These are phyloP conservation scores for Diarsia mendica DNA, from an alignment of 2,888 invertebrate genomes.

Conservation along the genomic window DNA sequence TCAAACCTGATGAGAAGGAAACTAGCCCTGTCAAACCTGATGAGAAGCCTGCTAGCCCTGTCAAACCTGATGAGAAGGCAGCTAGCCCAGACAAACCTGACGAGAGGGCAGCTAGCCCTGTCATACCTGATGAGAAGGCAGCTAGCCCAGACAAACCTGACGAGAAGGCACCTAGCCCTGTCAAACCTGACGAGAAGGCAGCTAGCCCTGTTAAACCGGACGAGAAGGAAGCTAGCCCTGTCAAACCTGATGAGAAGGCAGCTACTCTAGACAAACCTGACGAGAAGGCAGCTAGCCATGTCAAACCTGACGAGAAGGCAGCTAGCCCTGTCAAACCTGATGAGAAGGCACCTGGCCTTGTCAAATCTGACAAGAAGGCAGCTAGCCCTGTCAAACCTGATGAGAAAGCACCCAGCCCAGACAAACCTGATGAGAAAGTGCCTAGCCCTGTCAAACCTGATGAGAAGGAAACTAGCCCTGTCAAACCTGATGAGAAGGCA, in stretches of 20 bases:
- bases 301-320: background rate
- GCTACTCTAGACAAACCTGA: conserved; percentile 13
- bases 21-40: background rate
- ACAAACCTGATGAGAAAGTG: conserved; percentile 11
- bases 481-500: background rate
- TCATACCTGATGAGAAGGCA: background rate
- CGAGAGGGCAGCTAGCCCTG: background rate
- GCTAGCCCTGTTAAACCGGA: conserved; percentile 10
- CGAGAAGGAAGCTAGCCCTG: background rate
- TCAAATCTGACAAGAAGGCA: background rate
- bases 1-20: background rate
- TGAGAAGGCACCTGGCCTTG: background rate
- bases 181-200: conserved; percentile 10
- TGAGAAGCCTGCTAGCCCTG: background rate
- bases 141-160: too few species aligned
- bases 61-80: background rate
- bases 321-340: background rate
- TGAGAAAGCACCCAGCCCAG: conserved; percentile 25
- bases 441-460: background rate
- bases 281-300: background rate
- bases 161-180: background rate
- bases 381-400: conserved; percentile 4
- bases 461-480: background rate
- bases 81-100: conserved; percentile 30
- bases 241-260: background rate